Evolutionary conservation across 2,888 invertebrate species (phyloP).

Genomic region (Acanthoscelides obtectus): DNA sequence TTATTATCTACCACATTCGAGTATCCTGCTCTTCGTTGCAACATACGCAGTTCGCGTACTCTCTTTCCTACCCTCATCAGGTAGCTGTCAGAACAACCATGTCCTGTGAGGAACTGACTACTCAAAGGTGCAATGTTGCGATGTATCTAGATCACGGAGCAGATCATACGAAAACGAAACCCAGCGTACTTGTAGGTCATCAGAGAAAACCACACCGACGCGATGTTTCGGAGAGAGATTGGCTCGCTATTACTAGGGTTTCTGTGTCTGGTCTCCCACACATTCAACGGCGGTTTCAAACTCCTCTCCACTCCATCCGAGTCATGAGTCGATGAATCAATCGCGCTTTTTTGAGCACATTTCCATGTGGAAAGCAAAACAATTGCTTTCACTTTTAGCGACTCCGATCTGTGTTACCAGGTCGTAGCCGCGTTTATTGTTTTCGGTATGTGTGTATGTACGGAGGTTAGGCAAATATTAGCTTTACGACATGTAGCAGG

Average conservation of each 20-base stretch:
- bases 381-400: constrained; percentile 35
- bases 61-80: no score
- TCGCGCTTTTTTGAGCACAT: constrained; percentile 12
- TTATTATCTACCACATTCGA: no score
- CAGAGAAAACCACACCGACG: constrained; percentile 1
- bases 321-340: not conserved
- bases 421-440: constrained; percentile 19
- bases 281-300: constrained; percentile 13
- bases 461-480: not conserved
- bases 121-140: not conserved
- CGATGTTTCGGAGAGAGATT: not conserved
- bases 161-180: not conserved
- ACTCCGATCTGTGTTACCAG: constrained; percentile 27
- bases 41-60: no score
- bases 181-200: constrained; percentile 1
- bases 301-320: not conserved
- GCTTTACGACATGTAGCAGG: not conserved
- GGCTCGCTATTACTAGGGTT: not conserved
- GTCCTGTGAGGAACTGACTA: no score
- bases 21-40: no score
- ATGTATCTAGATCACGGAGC: not conserved
- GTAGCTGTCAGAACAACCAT: no score
- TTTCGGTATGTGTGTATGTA: not conserved
- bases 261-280: constrained; percentile 10
- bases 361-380: constrained; percentile 30